Conservation (phyloP, 1,140 invertebrate species). For the Drosophila mauritiana region DNA sequence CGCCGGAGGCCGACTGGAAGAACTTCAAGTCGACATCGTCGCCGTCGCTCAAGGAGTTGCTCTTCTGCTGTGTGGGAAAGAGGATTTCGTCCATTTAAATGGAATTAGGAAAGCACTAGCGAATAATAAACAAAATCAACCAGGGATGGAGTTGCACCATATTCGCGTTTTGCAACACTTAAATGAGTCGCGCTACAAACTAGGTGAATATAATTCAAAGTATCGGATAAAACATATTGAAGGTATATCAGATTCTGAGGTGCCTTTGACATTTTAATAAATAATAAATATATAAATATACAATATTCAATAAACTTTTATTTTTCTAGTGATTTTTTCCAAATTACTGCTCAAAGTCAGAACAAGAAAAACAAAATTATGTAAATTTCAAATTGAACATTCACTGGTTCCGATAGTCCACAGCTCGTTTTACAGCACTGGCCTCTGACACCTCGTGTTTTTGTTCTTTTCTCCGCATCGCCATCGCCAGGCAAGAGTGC, state of each 20-base stretch:
- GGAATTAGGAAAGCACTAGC: not conserved
- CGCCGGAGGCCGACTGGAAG: constrained; percentile 53
- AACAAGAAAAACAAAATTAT: too few species aligned
- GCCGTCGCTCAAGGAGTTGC: constrained; percentile 59
- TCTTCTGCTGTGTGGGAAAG: constrained; percentile 64
- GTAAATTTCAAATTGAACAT: not conserved
- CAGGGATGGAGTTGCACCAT: constrained; percentile 10
- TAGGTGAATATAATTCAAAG: not conserved
- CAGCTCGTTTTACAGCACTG: constrained; percentile 2
- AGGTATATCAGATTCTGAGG: not conserved
- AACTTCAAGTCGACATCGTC: constrained; percentile 76
- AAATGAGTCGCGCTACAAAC: not conserved
- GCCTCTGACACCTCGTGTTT: constrained; percentile 33
- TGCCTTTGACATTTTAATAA: not conserved
- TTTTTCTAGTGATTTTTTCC: too few species aligned
- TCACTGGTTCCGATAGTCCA: constrained; percentile 10
- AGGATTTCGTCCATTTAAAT: constrained; percentile 75
- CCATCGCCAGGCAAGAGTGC: constrained; percentile 42
- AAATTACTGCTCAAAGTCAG: not conserved
- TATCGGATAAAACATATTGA: constrained; percentile 1
- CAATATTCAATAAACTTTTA: not conserved
- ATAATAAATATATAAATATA: not conserved
- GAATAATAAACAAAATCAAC: constrained; percentile 23
- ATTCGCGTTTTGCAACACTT: not conserved
- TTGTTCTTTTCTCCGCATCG: constrained; percentile 52